Evolutionary conservation across 2,888 invertebrate species (phyloP), one percentile per base, ranked within the genome.

Genomic region (Formica aserva): DNA sequence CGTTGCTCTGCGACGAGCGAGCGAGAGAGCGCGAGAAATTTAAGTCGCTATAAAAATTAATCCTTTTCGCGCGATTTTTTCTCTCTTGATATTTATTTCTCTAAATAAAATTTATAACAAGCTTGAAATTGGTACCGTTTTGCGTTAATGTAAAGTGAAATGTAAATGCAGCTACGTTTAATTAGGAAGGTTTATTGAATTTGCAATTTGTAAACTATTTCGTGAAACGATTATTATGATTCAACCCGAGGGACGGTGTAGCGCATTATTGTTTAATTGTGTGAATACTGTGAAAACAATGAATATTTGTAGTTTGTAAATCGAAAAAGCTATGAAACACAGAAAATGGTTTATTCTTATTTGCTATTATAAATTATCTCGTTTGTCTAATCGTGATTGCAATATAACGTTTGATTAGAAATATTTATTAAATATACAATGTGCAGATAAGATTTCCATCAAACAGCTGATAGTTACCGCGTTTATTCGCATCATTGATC

Each of bases 11-110:
- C 48, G 1, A 18, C 48, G 15, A 38, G 26, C 26, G 5, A 38
- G 52, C 65, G 38, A 22, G 11, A 13, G 26, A 29, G 38, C 41
- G 41, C 15, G 13, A 45, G 41, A 45, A 66, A 41, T 77, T 77
- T 66, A 41, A 78, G 13, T 35, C 57, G 32, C 60, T 57, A 18
- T 60, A 78, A 78, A 52, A 48, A 57, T 78, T 57, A 57, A 57
- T 11, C 41, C 48, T 6, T 18, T 18, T 60, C 52, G 18, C 41
- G 32, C 41, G 13, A 35, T 35, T 45, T 45, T 45, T 38, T 45
- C 13, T 66, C 38, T 55, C 38, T 52, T 15, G 11, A 67, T 32
- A 11, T 60, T 52, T 35, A 35, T 78, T 45, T 11, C 29, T 77
- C 11, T 13, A 29, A 77, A 55, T 45, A 55, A 29, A 65, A 48